Evolutionary conservation across 2,113 vertebrate species (phyloP), one percentile per base, ranked within the genome.

Genomic region (Zosterops hypoxanthus): DNA sequence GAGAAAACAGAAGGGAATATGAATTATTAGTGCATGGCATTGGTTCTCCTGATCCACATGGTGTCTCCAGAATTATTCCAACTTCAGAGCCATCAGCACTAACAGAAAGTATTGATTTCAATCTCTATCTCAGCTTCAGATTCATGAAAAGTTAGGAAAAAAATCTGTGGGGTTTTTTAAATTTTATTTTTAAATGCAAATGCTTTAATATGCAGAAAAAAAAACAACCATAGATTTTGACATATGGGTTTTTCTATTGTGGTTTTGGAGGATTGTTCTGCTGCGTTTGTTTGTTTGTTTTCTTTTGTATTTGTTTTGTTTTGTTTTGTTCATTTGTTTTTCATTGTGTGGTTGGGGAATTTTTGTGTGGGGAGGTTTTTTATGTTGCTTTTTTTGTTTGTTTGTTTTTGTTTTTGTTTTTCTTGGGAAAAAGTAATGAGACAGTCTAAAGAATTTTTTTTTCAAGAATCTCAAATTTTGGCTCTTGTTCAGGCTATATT

Each of bases 141-240:
- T 19, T 47, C 39, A 18, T 71, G 71, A 73, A 93, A 84, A 87
- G 50, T 23, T 80, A 44, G 82, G 86, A 94, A 94, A 94, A 86
- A 53, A 18, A 28, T 12, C 24, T 23, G 28, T 14, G 11, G 19
- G 3, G 2, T 0, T 42, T 61, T 55, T 13, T 1, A 2, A 13
- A 20, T 29, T 66, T 46, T 29, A 41, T 49, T 70, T 95, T 80
- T 25, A 63, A 73, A 65, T 59, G 0, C 24, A 63, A 91, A 25
- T 1, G 12, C 1, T 77, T 85, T 39, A 55, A 52, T 53, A 36
- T 5, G 31, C 4, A 76, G 21, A 56, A 31, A 39, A 39, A 34
- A 34, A 34, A 75, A 9, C 7, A 59, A 15, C 9, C 19, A 19
- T 1, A 11, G n/a, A 10, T 16, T 84, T 87, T 46, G 53, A 69